These are phyloP conservation scores for Lithosia quadra DNA, from an alignment of 2,888 invertebrate species.

Conservation along the genomic window DNA sequence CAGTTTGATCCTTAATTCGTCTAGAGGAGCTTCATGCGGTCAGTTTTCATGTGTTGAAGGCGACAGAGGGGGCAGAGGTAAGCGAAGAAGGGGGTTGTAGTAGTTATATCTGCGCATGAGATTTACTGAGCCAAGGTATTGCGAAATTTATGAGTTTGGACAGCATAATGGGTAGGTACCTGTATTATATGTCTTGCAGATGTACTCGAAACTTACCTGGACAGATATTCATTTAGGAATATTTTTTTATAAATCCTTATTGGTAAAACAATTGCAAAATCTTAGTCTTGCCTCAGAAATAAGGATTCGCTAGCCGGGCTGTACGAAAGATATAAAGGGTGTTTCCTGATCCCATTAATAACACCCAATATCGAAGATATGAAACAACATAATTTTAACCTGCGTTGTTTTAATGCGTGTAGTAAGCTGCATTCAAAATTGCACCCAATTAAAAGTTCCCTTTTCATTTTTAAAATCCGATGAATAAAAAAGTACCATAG, in stretches of 20 bases:
- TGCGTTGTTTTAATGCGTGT: no score
- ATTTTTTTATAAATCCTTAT: neutral
- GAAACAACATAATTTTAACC: no score
- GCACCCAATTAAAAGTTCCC: no score
- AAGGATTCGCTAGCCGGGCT: neutral
- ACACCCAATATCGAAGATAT: neutral
- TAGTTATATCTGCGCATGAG: constrained; percentile 13
- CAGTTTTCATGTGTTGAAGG: constrained; percentile 31
- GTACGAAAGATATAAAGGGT: neutral
- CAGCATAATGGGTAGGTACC: neutral
- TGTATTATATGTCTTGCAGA: neutral
- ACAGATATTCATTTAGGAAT: neutral
- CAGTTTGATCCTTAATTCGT: constrained; percentile 57
- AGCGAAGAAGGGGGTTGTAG: neutral
- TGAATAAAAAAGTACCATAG: neutral
- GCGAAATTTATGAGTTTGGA: constrained; percentile 5
- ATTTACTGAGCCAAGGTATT: constrained; percentile 2
- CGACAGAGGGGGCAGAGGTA: neutral
- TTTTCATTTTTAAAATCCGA: no score
- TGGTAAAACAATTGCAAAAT: neutral
- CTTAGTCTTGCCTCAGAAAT: neutral
- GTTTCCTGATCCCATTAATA: neutral
- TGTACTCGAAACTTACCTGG: neutral
- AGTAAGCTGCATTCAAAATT: no score
- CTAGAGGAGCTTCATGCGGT: constrained; percentile 37